Base-by-base conservation (phyloP, 2,888 invertebrate genomes). In the Pseudococcus viburni region DNA sequence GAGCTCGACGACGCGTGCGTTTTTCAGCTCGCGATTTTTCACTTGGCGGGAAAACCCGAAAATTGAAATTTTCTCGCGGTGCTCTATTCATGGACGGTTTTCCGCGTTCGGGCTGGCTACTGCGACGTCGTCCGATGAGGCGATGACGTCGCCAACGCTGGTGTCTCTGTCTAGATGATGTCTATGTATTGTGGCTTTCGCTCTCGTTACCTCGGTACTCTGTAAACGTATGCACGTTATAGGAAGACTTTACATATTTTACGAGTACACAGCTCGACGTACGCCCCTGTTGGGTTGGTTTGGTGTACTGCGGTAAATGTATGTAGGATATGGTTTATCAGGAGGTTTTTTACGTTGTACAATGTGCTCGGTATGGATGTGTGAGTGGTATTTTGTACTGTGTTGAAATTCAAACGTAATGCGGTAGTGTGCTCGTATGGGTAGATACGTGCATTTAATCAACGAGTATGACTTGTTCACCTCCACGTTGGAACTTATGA, bases 401-500 rank as follows among this genome's bases (percentile, higher is more conserved):
- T 55, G 55, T 55, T 55, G 55, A 55, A 55, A 55, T 15, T 17
- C 5, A 51, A 15, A 51, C 55, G 55, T 51, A 51, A 33, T 51
- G 48, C 42, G 42, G 42, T 51, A 51, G 48, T 51, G 15, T 51
- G 48, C 15, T 4, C 12, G 48, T 51, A 55, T 55, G n/a, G 11
- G 42, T 80, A 17, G 83, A 15, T 39, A 39, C 39, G 83, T 46
- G 83, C 55, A 55, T 55, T 55, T 55, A 55, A 55, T 48, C 22
- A 46, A 51, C 51, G 17, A 55, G 48, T 17, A 59, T 85, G 85
- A 85, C 85, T 85, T 85, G 59, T 85, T 85, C 85, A 85, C 85
- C 85, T 85, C 85, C 85, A 85, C 85, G 85, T 85, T 85, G 85
- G 85, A 55, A 85, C 39, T n/a, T 33, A 42, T 77, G 85, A 85